phyloP scores from a whole-genome alignment of 1,140 invertebrate genomes.

The Calliopsis andreniformis region DNA sequence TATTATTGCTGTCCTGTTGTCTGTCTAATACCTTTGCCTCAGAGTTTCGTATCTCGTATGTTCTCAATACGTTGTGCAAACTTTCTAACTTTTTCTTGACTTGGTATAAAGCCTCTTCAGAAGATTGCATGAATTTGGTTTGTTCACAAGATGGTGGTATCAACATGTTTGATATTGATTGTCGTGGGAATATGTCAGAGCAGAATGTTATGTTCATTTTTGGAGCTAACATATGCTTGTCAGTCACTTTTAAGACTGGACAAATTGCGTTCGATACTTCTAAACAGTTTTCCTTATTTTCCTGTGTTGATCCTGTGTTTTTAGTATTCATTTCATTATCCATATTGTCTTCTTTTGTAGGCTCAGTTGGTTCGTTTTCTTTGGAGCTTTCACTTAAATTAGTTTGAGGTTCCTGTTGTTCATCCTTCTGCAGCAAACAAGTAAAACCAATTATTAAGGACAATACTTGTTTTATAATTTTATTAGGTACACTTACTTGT shows the following conservation, averaged over 20 bases:
- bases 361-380: background rate
- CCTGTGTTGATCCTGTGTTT: background rate
- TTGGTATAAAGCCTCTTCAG: conserved; percentile 53
- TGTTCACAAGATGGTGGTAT: background rate
- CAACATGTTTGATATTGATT: conserved; percentile 3
- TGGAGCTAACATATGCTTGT: background rate
- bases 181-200: conserved; percentile 1
- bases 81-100: conserved; percentile 64
- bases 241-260: background rate
- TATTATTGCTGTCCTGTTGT: background rate
- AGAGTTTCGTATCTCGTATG: conserved; percentile 41
- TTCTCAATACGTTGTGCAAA: conserved; percentile 63
- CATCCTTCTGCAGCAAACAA: background rate
- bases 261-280: background rate
- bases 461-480: background rate
- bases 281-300: background rate
- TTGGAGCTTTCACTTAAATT: background rate
- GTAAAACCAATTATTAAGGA: background rate
- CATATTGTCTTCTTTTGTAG: background rate
- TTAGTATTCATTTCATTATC: background rate
- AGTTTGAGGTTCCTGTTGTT: background rate
- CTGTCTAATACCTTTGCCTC: background rate
- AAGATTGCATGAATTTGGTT: conserved; percentile 8
- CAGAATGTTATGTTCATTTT: conserved; percentile 30
- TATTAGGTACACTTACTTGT: conserved; percentile 25